Conservation (phyloP, 1,140 invertebrate genomes). For the Pemphigus obesinymphae region DNA sequence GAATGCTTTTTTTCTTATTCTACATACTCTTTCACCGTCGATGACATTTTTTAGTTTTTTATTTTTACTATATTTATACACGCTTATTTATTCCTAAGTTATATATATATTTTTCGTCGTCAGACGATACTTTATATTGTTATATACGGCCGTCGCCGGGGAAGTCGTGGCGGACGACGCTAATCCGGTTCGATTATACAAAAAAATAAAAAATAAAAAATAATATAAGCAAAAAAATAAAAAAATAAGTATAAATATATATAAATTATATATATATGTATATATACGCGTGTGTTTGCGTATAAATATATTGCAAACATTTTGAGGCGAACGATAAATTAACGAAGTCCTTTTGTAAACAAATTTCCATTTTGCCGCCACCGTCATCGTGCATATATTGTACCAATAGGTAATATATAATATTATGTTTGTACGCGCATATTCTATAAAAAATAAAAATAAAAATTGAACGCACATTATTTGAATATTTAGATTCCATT, state of each 20-base stretch:
- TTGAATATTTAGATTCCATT: no score
- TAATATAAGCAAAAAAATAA: background rate
- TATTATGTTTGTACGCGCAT: background rate
- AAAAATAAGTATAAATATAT: background rate
- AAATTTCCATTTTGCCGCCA: constrained; percentile 17
- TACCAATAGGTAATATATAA: background rate
- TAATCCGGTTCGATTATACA: constrained; percentile 30
- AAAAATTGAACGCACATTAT: no score
- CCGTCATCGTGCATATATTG: background rate
- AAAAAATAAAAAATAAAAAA: constrained; percentile 1
- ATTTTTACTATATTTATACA: background rate
- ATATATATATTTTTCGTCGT: constrained; percentile 7
- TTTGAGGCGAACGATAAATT: constrained; percentile 28
- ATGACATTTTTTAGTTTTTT: constrained; percentile 4
- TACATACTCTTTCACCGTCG: background rate
- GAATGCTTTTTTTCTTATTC: background rate
- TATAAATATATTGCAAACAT: constrained; percentile 11
- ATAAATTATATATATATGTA: background rate
- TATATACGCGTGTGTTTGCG: no score
- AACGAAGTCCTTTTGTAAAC: constrained; percentile 28
- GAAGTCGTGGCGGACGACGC: constrained; percentile 12
- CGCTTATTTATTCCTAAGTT: constrained; percentile 6
- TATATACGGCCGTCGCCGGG: background rate
- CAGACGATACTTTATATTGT: constrained; percentile 32
- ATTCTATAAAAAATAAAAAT: no score